A percentile compares a stretch with the other conserved stretches of the same genome.
phyloP scores from a whole-genome alignment of 2,797 vertebrate genomes.

The Hemibagrus guttatus region DNA sequence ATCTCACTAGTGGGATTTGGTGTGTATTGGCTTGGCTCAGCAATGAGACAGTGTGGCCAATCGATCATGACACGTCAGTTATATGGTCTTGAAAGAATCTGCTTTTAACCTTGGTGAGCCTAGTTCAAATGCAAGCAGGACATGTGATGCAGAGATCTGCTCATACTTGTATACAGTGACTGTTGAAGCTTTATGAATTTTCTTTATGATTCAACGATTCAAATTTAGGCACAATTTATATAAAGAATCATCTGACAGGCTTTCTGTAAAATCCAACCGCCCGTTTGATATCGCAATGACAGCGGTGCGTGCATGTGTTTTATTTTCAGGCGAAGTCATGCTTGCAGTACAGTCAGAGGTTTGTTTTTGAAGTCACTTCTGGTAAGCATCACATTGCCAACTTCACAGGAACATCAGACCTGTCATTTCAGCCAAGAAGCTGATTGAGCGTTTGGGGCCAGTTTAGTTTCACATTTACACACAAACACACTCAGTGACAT shows the following conservation, averaged over 20 bases:
- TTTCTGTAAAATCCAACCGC: constrained; percentile 42
- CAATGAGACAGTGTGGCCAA: constrained; percentile 69
- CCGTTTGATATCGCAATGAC: background rate
- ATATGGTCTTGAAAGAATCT: constrained; percentile 75
- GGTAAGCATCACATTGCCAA: constrained; percentile 50
- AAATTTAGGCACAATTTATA: background rate
- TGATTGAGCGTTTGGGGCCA: constrained; percentile 17
- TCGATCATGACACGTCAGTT: constrained; percentile 76
- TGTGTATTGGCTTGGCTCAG: constrained; percentile 66
- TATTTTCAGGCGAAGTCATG: constrained; percentile 18
- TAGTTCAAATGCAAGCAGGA: constrained; percentile 37
- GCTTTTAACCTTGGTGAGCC: constrained; percentile 65
- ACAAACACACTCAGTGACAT: constrained; percentile 26
- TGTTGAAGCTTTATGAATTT: constrained; percentile 5
- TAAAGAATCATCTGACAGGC: constrained; percentile 36
- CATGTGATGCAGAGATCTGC: background rate
- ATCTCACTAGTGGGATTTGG: constrained; percentile 65
- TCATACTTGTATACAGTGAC: background rate
- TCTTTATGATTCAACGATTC: constrained; percentile 21
- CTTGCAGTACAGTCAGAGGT: constrained; percentile 37
- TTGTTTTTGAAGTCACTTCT: constrained; percentile 50
- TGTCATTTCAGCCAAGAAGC: constrained; percentile 53
- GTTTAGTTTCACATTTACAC: constrained; percentile 58
- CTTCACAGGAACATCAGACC: constrained; percentile 48
- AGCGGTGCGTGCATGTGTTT: background rate